Conservation (phyloP, 2,797 vertebrate species). For the Garrulus glandarius region DNA sequence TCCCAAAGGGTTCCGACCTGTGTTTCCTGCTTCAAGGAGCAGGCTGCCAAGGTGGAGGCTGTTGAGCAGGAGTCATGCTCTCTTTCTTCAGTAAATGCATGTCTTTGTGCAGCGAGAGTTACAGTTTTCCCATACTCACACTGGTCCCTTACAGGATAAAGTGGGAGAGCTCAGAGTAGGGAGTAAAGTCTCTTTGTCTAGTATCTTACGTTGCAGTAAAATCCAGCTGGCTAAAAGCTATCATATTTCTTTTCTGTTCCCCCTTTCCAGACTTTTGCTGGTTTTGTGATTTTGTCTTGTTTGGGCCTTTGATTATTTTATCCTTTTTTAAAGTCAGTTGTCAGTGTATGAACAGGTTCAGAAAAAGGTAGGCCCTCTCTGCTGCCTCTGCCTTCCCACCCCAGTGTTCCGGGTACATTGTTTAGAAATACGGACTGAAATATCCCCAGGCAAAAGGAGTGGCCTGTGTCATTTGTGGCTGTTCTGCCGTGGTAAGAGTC, state of each 20-base stretch:
- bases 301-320: not conserved
- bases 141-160: not conserved
- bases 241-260: not conserved
- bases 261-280: not conserved
- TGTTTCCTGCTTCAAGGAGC: not conserved
- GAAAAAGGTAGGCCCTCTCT: not conserved
- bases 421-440: not conserved
- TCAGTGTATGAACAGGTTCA: not conserved
- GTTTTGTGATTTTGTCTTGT: not conserved
- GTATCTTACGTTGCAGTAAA: not conserved
- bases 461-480: not conserved
- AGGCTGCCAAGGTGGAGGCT: not conserved
- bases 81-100: not conserved
- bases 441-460: not conserved
- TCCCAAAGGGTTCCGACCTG: not conserved
- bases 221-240: not conserved
- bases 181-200: not conserved
- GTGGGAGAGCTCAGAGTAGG: not conserved
- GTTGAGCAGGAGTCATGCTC: not conserved
- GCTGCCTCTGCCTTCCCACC: rapidly evolving
- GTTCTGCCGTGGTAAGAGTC: not conserved
- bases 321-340: not conserved
- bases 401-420: not conserved
- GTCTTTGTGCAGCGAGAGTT: not conserved
- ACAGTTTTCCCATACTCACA: not conserved